phyloP scores from a whole-genome alignment of 2,113 vertebrate genomes.

The Bothrops jararaca region DNA sequence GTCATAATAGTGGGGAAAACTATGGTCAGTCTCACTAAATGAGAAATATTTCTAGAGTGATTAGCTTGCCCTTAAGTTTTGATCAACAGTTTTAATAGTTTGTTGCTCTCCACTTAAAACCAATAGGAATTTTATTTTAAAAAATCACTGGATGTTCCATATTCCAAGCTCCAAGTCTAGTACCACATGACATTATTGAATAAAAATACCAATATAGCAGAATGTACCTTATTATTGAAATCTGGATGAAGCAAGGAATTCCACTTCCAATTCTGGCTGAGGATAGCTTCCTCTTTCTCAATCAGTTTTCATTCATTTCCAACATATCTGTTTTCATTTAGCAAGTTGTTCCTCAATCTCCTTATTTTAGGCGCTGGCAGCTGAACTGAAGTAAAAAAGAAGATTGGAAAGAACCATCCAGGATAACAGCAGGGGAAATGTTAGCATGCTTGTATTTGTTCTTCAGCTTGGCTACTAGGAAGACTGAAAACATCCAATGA shows the following conservation, averaged over 20 bases:
- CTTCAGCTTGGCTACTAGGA: background rate
- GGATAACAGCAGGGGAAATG: background rate
- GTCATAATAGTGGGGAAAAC: background rate
- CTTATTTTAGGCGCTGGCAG: background rate
- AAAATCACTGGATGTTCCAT: background rate
- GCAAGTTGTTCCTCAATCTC: background rate
- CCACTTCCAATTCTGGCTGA: conserved; percentile 9
- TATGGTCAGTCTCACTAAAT: background rate
- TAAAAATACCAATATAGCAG: background rate
- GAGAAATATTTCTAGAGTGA: background rate
- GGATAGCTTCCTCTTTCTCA: conserved; percentile 12
- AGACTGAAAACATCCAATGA: background rate
- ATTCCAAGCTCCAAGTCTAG: background rate
- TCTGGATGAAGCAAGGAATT: conserved; percentile 13
- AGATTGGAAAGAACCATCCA: background rate
- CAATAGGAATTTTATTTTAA: background rate
- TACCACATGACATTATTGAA: background rate
- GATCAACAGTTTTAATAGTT: background rate
- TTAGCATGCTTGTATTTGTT: background rate
- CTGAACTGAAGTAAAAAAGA: background rate
- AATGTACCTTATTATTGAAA: conserved; percentile 13
- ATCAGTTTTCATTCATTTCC: background rate
- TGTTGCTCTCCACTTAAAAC: background rate
- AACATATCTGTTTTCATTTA: conserved; percentile 12
- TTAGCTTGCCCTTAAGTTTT: background rate